Conservation (phyloP, 2,113 vertebrate species). For the Anhinga anhinga region DNA sequence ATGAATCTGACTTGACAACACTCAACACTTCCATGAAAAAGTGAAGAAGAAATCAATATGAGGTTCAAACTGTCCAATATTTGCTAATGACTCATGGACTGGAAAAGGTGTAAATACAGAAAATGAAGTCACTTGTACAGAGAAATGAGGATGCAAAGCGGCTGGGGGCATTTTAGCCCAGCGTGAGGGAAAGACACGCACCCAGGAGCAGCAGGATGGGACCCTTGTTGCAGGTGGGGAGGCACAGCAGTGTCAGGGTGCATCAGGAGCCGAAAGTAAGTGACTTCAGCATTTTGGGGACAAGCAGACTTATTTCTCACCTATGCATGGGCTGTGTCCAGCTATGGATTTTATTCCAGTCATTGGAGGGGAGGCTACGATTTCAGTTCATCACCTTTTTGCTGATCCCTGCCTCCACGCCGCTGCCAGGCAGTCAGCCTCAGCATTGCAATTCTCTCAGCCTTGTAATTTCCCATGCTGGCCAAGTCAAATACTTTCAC, state of each 20-base stretch:
- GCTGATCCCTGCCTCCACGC: fast-evolving
- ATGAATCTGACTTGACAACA: neutral
- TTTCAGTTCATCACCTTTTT: neutral
- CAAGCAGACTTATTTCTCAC: neutral
- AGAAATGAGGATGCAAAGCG: neutral
- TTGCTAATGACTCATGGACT: neutral
- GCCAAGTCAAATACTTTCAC: neutral
- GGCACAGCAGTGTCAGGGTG: fast-evolving
- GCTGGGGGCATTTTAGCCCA: neutral
- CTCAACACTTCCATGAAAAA: neutral
- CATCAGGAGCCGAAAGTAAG: neutral
- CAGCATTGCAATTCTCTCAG: neutral
- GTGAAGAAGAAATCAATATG: conserved; percentile 2
- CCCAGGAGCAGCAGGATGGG: fast-evolving
- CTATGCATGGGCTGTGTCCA: neutral
- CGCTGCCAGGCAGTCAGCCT: neutral
- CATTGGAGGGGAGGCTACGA: neutral
- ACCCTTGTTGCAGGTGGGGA: neutral
- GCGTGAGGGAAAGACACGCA: fast-evolving
- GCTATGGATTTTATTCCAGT: neutral
- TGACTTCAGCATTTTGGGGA: neutral
- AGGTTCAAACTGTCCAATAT: neutral
- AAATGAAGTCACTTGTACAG: neutral
- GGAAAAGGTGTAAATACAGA: neutral
- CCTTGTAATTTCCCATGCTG: neutral